phyloP scores from a whole-genome alignment of 1,140 invertebrate species.

The Hetaerina americana region DNA sequence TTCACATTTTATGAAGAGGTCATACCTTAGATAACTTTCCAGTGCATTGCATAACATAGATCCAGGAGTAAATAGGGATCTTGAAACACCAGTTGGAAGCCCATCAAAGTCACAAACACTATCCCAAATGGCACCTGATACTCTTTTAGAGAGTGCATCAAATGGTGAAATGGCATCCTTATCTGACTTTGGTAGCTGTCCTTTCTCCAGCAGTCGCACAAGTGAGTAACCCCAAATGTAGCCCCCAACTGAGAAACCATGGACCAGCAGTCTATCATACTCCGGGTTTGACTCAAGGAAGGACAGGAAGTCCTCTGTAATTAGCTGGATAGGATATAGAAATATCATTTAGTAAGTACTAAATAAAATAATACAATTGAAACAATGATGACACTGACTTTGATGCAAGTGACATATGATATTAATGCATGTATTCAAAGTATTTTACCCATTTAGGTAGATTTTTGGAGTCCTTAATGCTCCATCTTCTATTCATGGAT shows the following conservation, averaged over 20 bases:
- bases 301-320: neutral
- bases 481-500: too few species aligned
- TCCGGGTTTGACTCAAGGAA: neutral
- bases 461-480: too few species aligned
- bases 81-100: neutral
- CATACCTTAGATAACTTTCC: neutral
- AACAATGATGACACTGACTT: too few species aligned
- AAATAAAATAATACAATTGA: too few species aligned
- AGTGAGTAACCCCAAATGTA: constrained; percentile 75
- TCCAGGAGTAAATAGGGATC: neutral
- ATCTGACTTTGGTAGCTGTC: neutral
- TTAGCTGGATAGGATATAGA: too few species aligned
- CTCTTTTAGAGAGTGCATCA: neutral
- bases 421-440: too few species aligned
- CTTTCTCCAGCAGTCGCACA: neutral
- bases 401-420: too few species aligned
- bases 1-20: neutral
- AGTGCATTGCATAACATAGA: neutral
- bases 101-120: neutral
- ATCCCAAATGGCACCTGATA: neutral
- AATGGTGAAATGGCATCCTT: neutral
- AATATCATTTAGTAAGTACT: too few species aligned
- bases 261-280: constrained; percentile 44
- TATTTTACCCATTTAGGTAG: too few species aligned
- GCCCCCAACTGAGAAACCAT: constrained; percentile 81